Base-by-base conservation (phyloP, 64 coral and sea anemone species). In the Hydrozoanthus tunicans region DNA sequence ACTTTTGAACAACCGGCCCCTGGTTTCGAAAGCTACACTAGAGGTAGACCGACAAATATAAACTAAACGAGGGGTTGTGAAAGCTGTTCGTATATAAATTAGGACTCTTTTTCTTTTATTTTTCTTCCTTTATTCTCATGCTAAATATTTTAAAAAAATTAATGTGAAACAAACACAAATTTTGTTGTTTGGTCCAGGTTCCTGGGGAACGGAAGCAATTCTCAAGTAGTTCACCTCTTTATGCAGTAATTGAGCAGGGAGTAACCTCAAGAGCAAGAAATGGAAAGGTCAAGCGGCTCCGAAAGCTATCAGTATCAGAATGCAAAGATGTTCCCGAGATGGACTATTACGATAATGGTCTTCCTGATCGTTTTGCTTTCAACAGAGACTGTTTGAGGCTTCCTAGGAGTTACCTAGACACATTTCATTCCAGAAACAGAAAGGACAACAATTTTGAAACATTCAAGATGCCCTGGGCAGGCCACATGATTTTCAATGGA, bases 401-500 rank as follows among this genome's bases (percentile, higher is more conserved):
- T 5, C 88, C 86, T 53, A 59, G 68, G 52, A 94, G 84, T 4
- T 94, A 83, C 43, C 9, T 90, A 24, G 72, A 93, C 51, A 26
- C 12, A 67, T 75, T 77, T 27, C 64, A 74, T 13, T 51, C 53
- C 56, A 78, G 12, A 78, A 77, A 56, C 55, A 77, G 75, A 66
- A 79, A 85, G 69, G 32, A 54, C n/a, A 73, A 79, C 4, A 77
- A 62, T 51, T 64, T 88, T 60, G 25, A 11, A 12, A 83, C 26
- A n/a, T 91, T 91, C 78, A 60, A 79, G 27, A 91, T 95, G 86
- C 94, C 96, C 3, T 68, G 93, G 15, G 69, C 89, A 3, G 96
- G 96, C 12, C 92, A 81, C 43, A 71, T 98, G 86, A 85, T 91
- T 0, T 93, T 98, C 23, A 77, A 85, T 89, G 90, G 89, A 10